Percentiles rank a stretch among this genome's conserved stretches.
Conservation (phyloP, 37 sponge, comb jelly and placozoan species). For the Hormiphora californensis region DNA sequence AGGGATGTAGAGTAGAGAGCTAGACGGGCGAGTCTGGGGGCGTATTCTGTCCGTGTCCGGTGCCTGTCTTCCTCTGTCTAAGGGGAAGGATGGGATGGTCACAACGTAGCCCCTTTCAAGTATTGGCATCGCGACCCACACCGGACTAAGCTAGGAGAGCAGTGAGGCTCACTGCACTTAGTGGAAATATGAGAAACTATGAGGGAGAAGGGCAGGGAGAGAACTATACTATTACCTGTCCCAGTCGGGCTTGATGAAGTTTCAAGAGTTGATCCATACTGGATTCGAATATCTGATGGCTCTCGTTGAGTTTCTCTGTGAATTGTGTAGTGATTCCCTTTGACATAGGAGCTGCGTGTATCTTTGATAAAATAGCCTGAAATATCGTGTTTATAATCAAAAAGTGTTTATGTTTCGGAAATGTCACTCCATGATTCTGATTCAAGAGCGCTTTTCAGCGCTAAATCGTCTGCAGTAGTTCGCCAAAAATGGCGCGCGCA, state of each 20-base stretch:
- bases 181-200: neutral
- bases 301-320: conserved; percentile 42
- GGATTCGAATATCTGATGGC: conserved; percentile 24
- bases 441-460: too few species aligned
- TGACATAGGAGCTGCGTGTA: conserved; percentile 29
- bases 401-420: neutral
- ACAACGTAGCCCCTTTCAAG: neutral
- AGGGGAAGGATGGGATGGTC: neutral
- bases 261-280: conserved; percentile 30
- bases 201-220: neutral
- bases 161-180: too few species aligned
- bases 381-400: neutral
- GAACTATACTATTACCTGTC: neutral
- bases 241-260: conserved; percentile 40
- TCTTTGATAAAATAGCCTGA: conserved; percentile 6
- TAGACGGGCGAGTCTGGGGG: conserved; percentile 32
- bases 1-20: conserved; percentile 43
- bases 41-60: conserved; percentile 31
- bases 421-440: neutral
- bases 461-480: too few species aligned
- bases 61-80: conserved; percentile 50
- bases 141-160: too few species aligned
- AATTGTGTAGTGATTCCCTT: conserved; percentile 43
- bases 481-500: too few species aligned
- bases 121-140: neutral